Evolutionary conservation across 2,888 invertebrate species (phyloP).

Genomic region (Saturnia pavonia): DNA sequence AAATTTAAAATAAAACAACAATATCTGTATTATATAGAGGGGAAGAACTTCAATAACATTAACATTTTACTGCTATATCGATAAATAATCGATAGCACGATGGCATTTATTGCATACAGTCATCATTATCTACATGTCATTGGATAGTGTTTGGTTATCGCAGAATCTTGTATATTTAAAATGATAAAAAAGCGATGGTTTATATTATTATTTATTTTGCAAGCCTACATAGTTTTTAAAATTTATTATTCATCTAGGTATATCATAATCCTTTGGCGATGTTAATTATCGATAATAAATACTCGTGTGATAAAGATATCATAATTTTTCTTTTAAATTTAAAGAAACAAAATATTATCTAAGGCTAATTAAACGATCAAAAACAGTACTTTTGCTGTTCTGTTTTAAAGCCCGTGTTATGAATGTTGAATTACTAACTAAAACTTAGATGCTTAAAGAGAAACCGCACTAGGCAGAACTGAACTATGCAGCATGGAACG

Average conservation of each 20-base stretch:
- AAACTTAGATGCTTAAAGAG: too few relatives aligned
- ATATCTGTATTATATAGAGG: neutral
- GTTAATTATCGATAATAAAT: neutral
- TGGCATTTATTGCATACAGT: neutral
- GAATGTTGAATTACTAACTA: too few relatives aligned
- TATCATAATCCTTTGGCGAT: neutral
- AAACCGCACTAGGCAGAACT: too few relatives aligned
- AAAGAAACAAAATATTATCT: neutral
- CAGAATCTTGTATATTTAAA: neutral
- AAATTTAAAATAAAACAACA: neutral
- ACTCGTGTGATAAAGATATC: neutral
- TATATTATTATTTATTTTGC: neutral
- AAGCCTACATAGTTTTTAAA: neutral
- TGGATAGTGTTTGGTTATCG: neutral
- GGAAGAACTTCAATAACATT: neutral
- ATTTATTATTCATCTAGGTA: neutral
- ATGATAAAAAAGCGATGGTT: neutral
- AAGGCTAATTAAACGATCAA: too few relatives aligned
- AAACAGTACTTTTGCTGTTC: too few relatives aligned
- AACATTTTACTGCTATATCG: neutral
- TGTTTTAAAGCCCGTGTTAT: too few relatives aligned
- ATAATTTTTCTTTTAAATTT: neutral
- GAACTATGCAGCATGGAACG: too few relatives aligned
- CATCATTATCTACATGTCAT: neutral
- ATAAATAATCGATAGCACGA: neutral